Conservation (phyloP, 2,888 invertebrate genomes). For the Agapostemon virescens region DNA sequence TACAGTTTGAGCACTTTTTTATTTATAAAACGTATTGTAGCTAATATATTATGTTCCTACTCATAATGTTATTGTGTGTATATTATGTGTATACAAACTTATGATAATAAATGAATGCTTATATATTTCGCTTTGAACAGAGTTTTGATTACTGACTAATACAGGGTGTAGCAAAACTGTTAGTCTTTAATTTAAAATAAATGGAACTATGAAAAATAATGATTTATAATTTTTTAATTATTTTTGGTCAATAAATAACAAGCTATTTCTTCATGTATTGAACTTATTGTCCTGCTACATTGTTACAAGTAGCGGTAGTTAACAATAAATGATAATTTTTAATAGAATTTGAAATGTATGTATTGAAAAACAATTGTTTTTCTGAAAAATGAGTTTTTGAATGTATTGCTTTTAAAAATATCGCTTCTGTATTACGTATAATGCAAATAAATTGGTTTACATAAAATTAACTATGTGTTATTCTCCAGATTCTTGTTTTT, state of each 20-base stretch:
- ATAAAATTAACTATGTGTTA: slow-evolving; percentile 8
- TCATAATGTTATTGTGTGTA: slow-evolving; percentile 66
- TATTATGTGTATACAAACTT: slow-evolving; percentile 70
- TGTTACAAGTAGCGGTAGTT: neutral
- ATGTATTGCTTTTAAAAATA: neutral
- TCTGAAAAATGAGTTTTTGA: slow-evolving; percentile 13
- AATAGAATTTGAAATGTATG: neutral
- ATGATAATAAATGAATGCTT: slow-evolving; percentile 70
- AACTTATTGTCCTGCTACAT: slow-evolving; percentile 1
- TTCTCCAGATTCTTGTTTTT: slow-evolving; percentile 10
- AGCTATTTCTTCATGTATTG: slow-evolving; percentile 13
- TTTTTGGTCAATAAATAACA: neutral
- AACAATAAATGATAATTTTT: neutral
- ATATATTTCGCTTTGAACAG: slow-evolving; percentile 53
- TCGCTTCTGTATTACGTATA: neutral
- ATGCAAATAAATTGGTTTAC: neutral
- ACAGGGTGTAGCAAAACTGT: neutral
- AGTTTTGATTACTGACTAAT: slow-evolving; percentile 6
- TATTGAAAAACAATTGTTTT: neutral
- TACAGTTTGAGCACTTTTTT: slow-evolving; percentile 48
- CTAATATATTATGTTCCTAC: slow-evolving; percentile 66
- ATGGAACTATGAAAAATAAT: neutral
- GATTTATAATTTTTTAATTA: slow-evolving; percentile 14
- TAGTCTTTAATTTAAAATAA: neutral
- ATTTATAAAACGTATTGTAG: slow-evolving; percentile 61